Conservation (phyloP, 2,888 invertebrate species). For the Glyphotaelius pellucidus region DNA sequence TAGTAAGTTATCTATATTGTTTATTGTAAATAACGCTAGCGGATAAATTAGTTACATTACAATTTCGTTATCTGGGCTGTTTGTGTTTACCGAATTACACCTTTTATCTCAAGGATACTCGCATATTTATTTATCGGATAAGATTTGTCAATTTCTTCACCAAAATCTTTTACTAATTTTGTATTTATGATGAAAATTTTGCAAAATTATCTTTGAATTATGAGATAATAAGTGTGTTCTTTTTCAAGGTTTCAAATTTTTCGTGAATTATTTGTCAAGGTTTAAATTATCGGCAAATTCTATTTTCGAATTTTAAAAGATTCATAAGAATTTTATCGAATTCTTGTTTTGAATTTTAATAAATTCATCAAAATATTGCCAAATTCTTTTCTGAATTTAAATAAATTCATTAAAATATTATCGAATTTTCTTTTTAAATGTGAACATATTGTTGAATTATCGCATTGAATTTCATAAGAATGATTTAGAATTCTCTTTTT, state of each 20-base stretch:
- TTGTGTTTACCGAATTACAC: neutral
- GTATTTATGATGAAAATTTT: neutral
- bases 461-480: neutral
- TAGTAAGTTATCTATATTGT: constrained; percentile 13
- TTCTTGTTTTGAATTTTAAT: neutral
- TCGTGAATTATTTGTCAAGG: neutral
- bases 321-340: neutral
- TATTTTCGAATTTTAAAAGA: neutral
- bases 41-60: neutral
- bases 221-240: neutral
- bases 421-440: neutral
- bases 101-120: neutral
- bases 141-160: neutral
- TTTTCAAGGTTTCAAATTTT: neutral
- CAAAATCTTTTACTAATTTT: neutral
- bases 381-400: neutral
- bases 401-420: neutral
- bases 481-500: neutral
- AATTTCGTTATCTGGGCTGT: neutral
- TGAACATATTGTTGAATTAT: neutral
- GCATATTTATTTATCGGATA: neutral
- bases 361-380: neutral
- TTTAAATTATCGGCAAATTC: neutral
- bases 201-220: neutral
- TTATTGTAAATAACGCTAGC: neutral